These are phyloP conservation scores for Leptatherina wallacei DNA, from an alignment of 2,797 vertebrate species.

Conservation along the genomic window DNA sequence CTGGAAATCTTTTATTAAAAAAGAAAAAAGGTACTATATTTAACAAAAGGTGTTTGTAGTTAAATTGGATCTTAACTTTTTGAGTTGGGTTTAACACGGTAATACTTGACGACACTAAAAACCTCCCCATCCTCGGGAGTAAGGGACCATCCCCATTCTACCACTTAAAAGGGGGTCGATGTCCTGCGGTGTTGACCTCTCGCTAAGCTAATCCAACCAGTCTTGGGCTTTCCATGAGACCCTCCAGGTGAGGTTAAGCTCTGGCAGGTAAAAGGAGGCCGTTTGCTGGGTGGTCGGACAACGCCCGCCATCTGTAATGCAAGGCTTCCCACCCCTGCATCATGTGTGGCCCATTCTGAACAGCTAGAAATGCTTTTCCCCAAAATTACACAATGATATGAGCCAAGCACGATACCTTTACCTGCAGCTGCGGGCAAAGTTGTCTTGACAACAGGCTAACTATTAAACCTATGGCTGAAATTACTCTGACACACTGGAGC, in stretches of 20 bases:
- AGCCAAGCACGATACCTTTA: not conserved
- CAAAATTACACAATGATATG: not conserved
- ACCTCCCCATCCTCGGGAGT: not conserved
- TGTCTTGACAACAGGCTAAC: not conserved
- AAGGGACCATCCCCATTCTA: not conserved
- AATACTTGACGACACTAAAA: not conserved
- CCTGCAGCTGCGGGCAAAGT: not conserved
- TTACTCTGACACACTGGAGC: too few relatives aligned
- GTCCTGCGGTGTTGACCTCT: not conserved
- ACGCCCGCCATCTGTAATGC: not conserved
- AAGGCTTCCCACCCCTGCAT: not conserved
- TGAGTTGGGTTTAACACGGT: not conserved
- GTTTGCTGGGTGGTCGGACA: conserved; percentile 12
- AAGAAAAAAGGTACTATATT: not conserved
- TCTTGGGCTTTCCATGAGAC: not conserved
- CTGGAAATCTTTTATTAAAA: not conserved
- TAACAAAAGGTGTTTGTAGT: not conserved
- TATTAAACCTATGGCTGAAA: too few relatives aligned
- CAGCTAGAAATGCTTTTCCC: conserved; percentile 8
- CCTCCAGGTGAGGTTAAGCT: not conserved
- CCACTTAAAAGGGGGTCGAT: too few relatives aligned
- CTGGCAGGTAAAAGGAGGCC: conserved; percentile 2
- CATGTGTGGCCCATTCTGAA: conserved; percentile 14
- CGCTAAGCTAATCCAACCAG: not conserved
- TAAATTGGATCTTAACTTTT: not conserved